phyloP scores from a whole-genome alignment of 2,888 invertebrate species.

The Aethes cnicana region DNA sequence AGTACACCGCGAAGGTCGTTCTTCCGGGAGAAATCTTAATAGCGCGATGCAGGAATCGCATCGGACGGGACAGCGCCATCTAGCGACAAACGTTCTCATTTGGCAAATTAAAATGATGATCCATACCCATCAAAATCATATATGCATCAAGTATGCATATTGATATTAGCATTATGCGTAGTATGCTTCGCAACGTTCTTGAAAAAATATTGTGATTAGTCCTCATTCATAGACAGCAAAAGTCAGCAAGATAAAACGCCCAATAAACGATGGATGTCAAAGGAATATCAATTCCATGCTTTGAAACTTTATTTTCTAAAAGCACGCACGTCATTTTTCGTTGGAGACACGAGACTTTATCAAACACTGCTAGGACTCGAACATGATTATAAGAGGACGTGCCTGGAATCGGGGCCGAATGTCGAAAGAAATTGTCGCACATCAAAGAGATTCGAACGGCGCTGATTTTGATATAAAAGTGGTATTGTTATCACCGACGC shows the following conservation, averaged over 20 bases:
- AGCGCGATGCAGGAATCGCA: too few species aligned
- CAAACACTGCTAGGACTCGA: constrained; percentile 74
- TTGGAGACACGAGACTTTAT: constrained; percentile 69
- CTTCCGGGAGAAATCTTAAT: too few species aligned
- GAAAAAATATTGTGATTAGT: too few species aligned
- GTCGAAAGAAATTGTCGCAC: constrained; percentile 62
- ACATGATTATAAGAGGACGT: constrained; percentile 80
- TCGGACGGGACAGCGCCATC: too few species aligned
- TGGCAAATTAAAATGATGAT: too few species aligned
- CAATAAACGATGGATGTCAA: constrained; percentile 9
- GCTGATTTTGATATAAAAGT: constrained; percentile 72
- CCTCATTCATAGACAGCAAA: too few species aligned
- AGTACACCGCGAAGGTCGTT: too few species aligned
- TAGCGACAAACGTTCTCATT: too few species aligned
- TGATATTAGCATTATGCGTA: too few species aligned
- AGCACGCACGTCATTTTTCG: constrained; percentile 62
- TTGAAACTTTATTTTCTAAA: constrained; percentile 22
- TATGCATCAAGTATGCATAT: too few species aligned
- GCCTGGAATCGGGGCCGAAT: constrained; percentile 61
- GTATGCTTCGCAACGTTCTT: too few species aligned
- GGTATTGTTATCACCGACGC: constrained; percentile 66
- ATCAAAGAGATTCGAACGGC: constrained; percentile 69
- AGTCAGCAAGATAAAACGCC: neutral
- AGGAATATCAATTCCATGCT: constrained; percentile 17
- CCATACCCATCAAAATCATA: too few species aligned